Base-by-base conservation (phyloP, 2,888 invertebrate species). In the Sarcophaga subvicina region DNA sequence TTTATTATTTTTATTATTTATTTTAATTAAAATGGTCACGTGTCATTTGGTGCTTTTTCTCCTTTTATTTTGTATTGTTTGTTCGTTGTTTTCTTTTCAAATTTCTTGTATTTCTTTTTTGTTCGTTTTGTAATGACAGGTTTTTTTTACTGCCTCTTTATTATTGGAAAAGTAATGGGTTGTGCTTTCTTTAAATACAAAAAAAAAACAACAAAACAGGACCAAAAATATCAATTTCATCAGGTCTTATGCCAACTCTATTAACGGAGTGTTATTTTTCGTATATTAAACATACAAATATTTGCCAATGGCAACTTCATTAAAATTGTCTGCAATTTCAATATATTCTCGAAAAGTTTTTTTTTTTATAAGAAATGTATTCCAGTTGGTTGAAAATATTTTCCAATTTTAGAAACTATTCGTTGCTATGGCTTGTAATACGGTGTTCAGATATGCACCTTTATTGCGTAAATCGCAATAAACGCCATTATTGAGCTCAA, bases 21-120 rank as follows among this genome's bases (percentile, higher is more conserved):
- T 88, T 89, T 89, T 89, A 89, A 89, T 89, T 89, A 89, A 85
- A 84, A 85, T 85, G 84, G 89, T 72, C 89, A 88, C 89, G 89
- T 89, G 89, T 85, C 88, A 77, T 82, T 87, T 86, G 67, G 64
- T 76, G n/a, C 80, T 80, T 66, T 80, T 37, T 6, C 49, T 47
- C 6, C n/a, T 47, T 62, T 63, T 73, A 69, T 37, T 83, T 78
- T 78, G 66, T 49, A 45, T 67, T 66, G n/a, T 66, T 66, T 5
- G 6, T 27, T n/a, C 3, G 45, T 47, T 59, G 45, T 66, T 22
- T 80, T 75, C 45, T 60, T 71, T 70, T 63, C 63, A 54, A 79
- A 37, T 63, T 70, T 71, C 59, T 37, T 77, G n/a, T 67, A 45
- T 12, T 69, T 25, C 3, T 47, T 12, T 69, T 20, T 60, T 73